Base-by-base conservation (phyloP, 2,113 vertebrate species). In the Nerophis lumbriciformis region DNA sequence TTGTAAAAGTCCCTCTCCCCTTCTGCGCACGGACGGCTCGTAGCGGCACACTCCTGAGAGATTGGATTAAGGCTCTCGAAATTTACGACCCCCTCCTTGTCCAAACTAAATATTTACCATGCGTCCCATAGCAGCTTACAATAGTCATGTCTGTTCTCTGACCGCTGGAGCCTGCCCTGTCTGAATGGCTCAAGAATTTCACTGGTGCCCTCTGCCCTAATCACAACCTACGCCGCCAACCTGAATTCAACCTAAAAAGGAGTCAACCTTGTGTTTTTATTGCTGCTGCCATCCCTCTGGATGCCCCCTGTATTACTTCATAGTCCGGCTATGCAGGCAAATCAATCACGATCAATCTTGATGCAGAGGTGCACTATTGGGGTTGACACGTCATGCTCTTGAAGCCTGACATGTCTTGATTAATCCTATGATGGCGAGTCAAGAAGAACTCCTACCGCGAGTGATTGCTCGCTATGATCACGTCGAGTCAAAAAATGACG, bases 51-150 rank as follows among this genome's bases (percentile, higher is more conserved):
- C 58, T 60, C 44, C 38, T 6, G 13, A 65, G 47, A 66, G 75
- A 83, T 80, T 79, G 71, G 61, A 60, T 71, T 69, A 68, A 84
- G 84, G 71, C 77, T 71, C 53, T 81, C 60, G 65, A 72, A 78
- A 89, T 90, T 83, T 88, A 90, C 87, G 85, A 77, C 78, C 69
- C 71, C 75, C 76, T 87, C 80, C 72, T 87, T 85, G 71, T 75
- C 78, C 75, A 85, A 84, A 59, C 86, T 89, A 89, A 91, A 89
- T 90, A 89, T 91, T 91, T 90, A 89, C 75, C 84, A 75, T 75
- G 78, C 60, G 60, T 87, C 79, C 82, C 78, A 65, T 75, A 78
- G 82, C 83, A 88, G 87, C 85, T 87, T 79, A 84, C 82, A 85
- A 85, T 80, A 88, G 79, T 80, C 82, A 56, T 69, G 80, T 83